Evolutionary conservation across 35 echinoderm and acorn worm species (phyloP).

Genomic region (Apostichopus japonicus): DNA sequence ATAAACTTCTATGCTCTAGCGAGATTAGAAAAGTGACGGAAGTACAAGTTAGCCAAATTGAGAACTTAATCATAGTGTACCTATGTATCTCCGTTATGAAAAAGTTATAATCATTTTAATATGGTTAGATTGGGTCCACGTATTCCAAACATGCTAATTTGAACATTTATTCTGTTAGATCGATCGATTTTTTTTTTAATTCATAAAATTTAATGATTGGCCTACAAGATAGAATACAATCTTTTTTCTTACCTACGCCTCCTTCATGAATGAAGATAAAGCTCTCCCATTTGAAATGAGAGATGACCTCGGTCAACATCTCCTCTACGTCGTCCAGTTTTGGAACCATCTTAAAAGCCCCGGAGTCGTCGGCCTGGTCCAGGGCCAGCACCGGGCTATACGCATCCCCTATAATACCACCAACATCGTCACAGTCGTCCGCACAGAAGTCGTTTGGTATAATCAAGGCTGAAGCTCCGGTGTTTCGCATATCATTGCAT

Average conservation of each 20-base stretch:
- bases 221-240: no score
- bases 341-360: constrained; percentile 77
- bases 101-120: no score
- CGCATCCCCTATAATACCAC: constrained; percentile 64
- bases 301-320: constrained; percentile 66
- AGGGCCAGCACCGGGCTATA: constrained; percentile 66
- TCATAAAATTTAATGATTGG: no score
- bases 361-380: constrained; percentile 68
- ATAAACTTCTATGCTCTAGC: no score
- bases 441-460: constrained; percentile 73
- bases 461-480: constrained; percentile 61
- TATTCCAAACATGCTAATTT: no score
- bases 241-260: constrained; percentile 50
- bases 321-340: constrained; percentile 63
- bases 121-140: no score
- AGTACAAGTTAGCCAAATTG: no score
- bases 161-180: no score
- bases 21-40: no score
- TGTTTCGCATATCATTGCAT: constrained; percentile 65
- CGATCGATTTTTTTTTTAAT: no score
- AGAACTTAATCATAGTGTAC: no score
- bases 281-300: constrained; percentile 68
- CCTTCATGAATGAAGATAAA: constrained; percentile 77
- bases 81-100: no score
- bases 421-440: constrained; percentile 60